Percentiles rank a stretch among this genome's conserved stretches.
These are phyloP conservation scores for Pangasius macronema DNA, from an alignment of 2,797 vertebrate genomes.

Conservation along the genomic window DNA sequence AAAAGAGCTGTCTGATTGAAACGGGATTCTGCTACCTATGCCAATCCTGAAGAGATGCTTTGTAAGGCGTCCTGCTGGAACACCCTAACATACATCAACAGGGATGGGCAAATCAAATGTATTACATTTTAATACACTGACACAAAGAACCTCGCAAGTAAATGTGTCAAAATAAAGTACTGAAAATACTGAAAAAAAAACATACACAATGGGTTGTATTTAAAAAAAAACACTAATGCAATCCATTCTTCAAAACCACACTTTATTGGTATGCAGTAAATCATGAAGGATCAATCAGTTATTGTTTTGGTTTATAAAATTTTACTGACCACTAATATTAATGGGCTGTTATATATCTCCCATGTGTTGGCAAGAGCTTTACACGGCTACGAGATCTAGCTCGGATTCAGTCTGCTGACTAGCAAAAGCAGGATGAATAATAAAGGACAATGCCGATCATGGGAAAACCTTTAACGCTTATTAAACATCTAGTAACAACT, in stretches of 20 bases:
- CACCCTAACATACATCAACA: not conserved
- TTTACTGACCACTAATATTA: constrained; percentile 14
- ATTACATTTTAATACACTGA: not conserved
- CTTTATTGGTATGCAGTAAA: not conserved
- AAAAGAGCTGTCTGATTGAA: constrained; percentile 69
- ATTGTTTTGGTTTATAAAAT: not conserved
- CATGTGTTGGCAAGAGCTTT: not conserved
- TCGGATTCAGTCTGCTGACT: not conserved
- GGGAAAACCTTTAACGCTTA: not conserved
- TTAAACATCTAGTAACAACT: not conserved
- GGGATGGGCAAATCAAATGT: not conserved
- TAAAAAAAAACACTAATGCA: not conserved
- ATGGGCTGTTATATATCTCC: not conserved
- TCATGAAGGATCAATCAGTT: not conserved
- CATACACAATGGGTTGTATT: not conserved
- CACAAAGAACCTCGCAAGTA: not conserved
- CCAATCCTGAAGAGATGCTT: constrained; percentile 34
- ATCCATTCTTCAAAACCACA: not conserved
- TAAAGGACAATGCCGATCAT: not conserved
- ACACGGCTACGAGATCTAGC: not conserved
- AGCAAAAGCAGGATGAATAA: not conserved
- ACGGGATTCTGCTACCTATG: constrained; percentile 60
- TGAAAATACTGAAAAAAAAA: not conserved
- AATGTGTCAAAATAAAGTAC: not conserved
- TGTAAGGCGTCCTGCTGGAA: constrained; percentile 15